Conservation (phyloP, 2,888 invertebrate species). For the Phaedon cochleariae region DNA sequence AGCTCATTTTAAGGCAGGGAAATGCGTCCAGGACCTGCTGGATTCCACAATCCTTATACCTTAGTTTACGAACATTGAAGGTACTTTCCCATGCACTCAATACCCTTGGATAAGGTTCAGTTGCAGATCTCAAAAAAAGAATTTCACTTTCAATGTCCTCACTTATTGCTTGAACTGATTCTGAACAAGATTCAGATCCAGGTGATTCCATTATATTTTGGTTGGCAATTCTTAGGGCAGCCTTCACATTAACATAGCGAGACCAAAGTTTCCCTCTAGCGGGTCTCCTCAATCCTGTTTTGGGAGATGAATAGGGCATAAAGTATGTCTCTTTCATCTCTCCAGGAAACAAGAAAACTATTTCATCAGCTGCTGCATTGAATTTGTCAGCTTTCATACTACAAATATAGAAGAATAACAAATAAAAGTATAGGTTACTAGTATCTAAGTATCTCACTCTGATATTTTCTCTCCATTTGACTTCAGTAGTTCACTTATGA, state of each 20-base stretch:
- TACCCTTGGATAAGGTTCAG: background rate
- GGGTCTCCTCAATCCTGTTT: background rate
- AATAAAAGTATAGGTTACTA: too few species aligned
- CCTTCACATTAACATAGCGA: slow-evolving; percentile 7
- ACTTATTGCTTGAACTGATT: too few species aligned
- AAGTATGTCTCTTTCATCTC: background rate
- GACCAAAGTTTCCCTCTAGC: slow-evolving; percentile 18
- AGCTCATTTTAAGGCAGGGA: background rate
- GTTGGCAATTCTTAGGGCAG: background rate
- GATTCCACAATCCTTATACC: background rate
- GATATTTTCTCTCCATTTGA: too few species aligned
- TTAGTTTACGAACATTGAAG: background rate
- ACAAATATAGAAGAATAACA: too few species aligned
- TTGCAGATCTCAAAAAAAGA: background rate
- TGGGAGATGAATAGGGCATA: background rate
- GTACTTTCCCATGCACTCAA: slow-evolving; percentile 5
- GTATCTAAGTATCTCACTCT: too few species aligned
- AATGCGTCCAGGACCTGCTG: background rate
- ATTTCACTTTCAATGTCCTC: background rate
- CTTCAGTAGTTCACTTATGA: too few species aligned
- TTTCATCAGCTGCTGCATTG: background rate
- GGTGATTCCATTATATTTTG: background rate
- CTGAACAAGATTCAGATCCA: too few species aligned
- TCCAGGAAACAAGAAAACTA: background rate
- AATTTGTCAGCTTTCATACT: too few species aligned